Evolutionary conservation across 2,113 vertebrate genomes (phyloP).

Genomic region (Ictalurus furcatus): DNA sequence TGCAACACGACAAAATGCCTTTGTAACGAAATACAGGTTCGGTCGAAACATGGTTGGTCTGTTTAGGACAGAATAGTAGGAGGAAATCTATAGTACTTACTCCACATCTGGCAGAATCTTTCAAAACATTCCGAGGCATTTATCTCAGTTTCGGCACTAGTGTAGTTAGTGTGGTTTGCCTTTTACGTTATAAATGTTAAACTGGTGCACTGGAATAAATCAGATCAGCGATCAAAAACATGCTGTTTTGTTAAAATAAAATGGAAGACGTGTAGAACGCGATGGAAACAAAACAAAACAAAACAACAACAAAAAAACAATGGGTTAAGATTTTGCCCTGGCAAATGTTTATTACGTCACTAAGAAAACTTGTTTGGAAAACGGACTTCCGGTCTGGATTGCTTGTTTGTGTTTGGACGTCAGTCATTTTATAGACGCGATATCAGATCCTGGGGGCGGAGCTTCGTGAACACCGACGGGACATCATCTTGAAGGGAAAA

Average conservation of each 20-base stretch:
- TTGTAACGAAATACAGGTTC: conserved; percentile 8
- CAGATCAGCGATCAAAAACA: background rate
- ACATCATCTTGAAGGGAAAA: background rate
- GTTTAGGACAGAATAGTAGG: background rate
- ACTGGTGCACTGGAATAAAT: background rate
- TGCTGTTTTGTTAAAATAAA: background rate
- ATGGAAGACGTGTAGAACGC: background rate
- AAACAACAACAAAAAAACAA: background rate
- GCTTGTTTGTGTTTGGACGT: background rate
- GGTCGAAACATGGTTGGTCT: background rate
- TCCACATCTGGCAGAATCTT: background rate
- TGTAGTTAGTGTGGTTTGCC: background rate
- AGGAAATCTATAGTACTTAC: background rate
- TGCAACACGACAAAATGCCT: background rate
- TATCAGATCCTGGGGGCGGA: background rate
- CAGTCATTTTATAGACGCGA: background rate
- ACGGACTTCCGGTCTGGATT: background rate
- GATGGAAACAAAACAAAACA: background rate
- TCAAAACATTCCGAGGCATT: background rate
- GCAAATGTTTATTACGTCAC: background rate
- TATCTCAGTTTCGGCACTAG: background rate
- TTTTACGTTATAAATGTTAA: background rate
- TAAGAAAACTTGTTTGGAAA: background rate
- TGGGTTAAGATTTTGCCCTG: too few relatives aligned
- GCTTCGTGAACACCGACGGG: background rate